These are phyloP conservation scores for Peromyscus eremicus DNA, from an alignment of 2,797 vertebrate genomes.

Conservation along the genomic window DNA sequence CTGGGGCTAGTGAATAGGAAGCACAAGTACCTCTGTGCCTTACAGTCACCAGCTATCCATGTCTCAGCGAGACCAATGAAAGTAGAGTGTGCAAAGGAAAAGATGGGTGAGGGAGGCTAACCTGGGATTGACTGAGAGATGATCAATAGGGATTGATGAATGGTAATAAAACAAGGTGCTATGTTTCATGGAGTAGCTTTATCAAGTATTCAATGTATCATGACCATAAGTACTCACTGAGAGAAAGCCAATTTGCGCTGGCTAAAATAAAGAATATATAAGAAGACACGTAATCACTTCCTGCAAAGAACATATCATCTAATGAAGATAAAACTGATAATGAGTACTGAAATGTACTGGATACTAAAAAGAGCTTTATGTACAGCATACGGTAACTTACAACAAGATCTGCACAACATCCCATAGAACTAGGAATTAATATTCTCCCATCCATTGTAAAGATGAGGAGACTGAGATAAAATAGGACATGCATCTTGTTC, in stretches of 20 bases:
- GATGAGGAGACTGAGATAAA: slow-evolving; percentile 38
- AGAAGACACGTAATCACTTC: slow-evolving; percentile 25
- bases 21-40: not conserved
- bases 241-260: not conserved
- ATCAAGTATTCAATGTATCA: not conserved
- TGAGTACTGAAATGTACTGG: not conserved
- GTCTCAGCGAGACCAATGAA: slow-evolving; percentile 4
- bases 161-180: not conserved
- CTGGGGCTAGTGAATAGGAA: slow-evolving; percentile 10
- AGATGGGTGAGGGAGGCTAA: not conserved
- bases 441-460: not conserved
- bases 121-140: not conserved
- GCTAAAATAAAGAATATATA: not conserved
- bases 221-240: not conserved
- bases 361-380: not conserved
- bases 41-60: not conserved
- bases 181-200: not conserved
- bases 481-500: not conserved
- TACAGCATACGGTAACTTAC: not conserved
- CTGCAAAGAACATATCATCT: not conserved
- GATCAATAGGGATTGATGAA: not conserved
- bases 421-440: not conserved
- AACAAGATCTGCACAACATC: slow-evolving; percentile 6
- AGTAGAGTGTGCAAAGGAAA: not conserved
- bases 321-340: slow-evolving; percentile 15